phyloP scores from a whole-genome alignment of 1,140 invertebrate genomes.

The Drosophila baimaii region DNA sequence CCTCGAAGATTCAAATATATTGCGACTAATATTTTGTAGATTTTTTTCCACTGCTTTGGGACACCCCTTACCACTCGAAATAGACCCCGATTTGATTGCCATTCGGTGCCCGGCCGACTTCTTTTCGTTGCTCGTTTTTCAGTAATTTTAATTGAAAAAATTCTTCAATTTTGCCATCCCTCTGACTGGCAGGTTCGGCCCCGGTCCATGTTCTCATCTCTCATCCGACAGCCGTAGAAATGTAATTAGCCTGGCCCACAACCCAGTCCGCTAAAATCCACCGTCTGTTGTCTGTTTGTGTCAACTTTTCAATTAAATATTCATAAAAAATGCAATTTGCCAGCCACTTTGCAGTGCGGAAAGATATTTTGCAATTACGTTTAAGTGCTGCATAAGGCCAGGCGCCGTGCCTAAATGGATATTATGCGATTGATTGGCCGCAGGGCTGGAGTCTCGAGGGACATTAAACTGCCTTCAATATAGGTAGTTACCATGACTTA shows the following conservation, averaged over 20 bases:
- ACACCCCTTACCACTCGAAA: conserved; percentile 17
- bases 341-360: conserved; percentile 49
- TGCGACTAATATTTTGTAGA: background rate
- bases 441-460: background rate
- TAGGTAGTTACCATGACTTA: background rate
- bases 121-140: conserved; percentile 35
- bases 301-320: conserved; percentile 79
- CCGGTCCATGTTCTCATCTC: conserved; percentile 24
- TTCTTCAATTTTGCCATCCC: conserved; percentile 80
- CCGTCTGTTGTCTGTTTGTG: conserved; percentile 55
- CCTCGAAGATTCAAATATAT: background rate
- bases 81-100: conserved; percentile 60
- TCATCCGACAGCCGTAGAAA: conserved; percentile 63
- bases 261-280: background rate
- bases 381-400: conserved; percentile 71
- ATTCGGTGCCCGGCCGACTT: conserved; percentile 54
- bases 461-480: background rate
- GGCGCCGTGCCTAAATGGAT: conserved; percentile 54
- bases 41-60: conserved; percentile 4
- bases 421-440: conserved; percentile 45
- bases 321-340: conserved; percentile 77
- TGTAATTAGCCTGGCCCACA: conserved; percentile 66
- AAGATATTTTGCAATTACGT: conserved; percentile 74
- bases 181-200: conserved; percentile 45
- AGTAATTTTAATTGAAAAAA: conserved; percentile 82